phyloP scores from a whole-genome alignment of 2,888 invertebrate species.

The Callimorpha dominula region DNA sequence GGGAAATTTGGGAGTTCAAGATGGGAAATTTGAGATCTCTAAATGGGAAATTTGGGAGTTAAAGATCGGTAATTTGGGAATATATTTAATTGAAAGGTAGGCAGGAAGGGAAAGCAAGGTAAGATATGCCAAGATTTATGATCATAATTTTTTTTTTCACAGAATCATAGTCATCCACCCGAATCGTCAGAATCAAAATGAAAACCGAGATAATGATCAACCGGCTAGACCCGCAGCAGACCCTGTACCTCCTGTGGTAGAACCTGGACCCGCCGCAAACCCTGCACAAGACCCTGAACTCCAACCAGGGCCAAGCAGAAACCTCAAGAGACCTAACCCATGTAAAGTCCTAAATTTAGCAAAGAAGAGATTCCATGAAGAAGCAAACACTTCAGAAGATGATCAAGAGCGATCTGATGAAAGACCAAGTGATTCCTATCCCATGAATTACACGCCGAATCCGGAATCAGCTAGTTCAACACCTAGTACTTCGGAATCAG shows the following conservation, averaged over 20 bases:
- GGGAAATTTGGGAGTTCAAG: no score
- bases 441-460: background rate
- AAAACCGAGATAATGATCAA: background rate
- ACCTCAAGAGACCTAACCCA: background rate
- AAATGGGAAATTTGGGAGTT: no score
- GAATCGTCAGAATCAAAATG: constrained; percentile 14
- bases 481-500: background rate
- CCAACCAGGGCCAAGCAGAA: background rate
- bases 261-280: background rate
- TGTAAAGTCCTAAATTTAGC: background rate
- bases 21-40: no score
- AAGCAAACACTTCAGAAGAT: background rate
- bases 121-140: no score
- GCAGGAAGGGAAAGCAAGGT: no score
- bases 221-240: background rate
- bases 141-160: background rate
- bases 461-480: background rate
- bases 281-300: background rate
- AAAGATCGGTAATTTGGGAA: no score
- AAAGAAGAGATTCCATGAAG: background rate
- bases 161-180: constrained; percentile 49
- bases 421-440: background rate
- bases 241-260: background rate
- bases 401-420: background rate
- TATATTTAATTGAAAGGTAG: no score